Percentiles rank a stretch among this genome's conserved stretches.
Conservation (phyloP, 2,888 invertebrate genomes). For the Heliconius sara region DNA sequence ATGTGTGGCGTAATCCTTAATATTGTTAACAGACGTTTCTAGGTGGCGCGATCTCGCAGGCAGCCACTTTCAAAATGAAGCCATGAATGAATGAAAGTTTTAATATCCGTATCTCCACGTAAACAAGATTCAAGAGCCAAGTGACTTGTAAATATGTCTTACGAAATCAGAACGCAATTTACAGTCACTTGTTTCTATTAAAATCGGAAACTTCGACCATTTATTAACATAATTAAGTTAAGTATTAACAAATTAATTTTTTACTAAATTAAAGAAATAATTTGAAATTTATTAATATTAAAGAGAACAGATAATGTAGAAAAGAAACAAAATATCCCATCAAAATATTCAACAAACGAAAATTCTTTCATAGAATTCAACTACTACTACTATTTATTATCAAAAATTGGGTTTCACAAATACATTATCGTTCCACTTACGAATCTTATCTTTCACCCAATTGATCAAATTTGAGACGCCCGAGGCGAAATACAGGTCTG, state of each 20-base stretch:
- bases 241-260: not conserved
- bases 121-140: conserved; percentile 16
- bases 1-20: conserved; percentile 35
- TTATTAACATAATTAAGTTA: not conserved
- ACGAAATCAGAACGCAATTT: conserved; percentile 27
- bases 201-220: not conserved
- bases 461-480: conserved; percentile 69
- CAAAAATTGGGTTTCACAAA: conserved; percentile 60
- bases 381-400: conserved; percentile 49
- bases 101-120: conserved; percentile 12
- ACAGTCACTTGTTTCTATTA: not conserved
- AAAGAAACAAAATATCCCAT: not conserved
- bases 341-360: not conserved
- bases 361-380: not conserved
- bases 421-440: conserved; percentile 40
- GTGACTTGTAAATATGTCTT: not conserved
- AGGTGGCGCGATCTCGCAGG: conserved; percentile 16
- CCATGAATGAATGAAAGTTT: conserved; percentile 6
- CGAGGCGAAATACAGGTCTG: conserved; percentile 78
- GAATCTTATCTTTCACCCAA: conserved; percentile 53
- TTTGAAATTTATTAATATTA: not conserved
- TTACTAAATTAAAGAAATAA: not conserved
- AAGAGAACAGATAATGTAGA: not conserved
- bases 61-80: conserved; percentile 23
- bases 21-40: conserved; percentile 29